A percentile compares a stretch with the other conserved stretches of the same genome.
Evolutionary conservation across 2,113 vertebrate species (phyloP).

Genomic region (Perognathus longimembris): DNA sequence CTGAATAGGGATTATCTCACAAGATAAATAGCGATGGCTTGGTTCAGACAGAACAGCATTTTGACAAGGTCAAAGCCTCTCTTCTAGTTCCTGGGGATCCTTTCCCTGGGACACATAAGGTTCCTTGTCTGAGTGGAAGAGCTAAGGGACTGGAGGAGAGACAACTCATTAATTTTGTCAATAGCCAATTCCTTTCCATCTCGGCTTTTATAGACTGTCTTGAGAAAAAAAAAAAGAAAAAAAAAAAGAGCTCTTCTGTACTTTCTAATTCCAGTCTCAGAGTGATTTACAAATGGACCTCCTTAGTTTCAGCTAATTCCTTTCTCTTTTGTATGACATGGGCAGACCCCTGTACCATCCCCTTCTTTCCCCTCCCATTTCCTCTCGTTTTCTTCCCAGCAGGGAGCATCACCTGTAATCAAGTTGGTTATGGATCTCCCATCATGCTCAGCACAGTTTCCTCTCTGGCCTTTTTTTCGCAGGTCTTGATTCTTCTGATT

Average conservation of each 20-base stretch:
- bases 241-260: slow-evolving; percentile 45
- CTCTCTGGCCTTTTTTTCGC: neutral
- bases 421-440: neutral
- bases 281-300: slow-evolving; percentile 62
- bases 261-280: slow-evolving; percentile 37
- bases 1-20: slow-evolving; percentile 67
- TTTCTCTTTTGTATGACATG: slow-evolving; percentile 44
- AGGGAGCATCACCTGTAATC: neutral
- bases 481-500: neutral
- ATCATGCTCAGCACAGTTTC: neutral
- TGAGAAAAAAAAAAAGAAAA: slow-evolving; percentile 25
- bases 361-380: neutral
- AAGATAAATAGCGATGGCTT: slow-evolving; percentile 59
- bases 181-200: slow-evolving; percentile 15
- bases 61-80: slow-evolving; percentile 71
- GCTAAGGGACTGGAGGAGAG: neutral
- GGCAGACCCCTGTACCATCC: neutral
- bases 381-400: neutral
- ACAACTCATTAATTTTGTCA: slow-evolving; percentile 67
- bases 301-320: slow-evolving; percentile 57
- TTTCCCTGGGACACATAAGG: slow-evolving; percentile 24
- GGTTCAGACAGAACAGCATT: slow-evolving; percentile 42
- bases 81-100: slow-evolving; percentile 14
- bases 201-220: slow-evolving; percentile 61
- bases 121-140: slow-evolving; percentile 47